These are phyloP conservation scores for Chionis minor DNA, from an alignment of 2,113 vertebrate genomes.

Conservation along the genomic window DNA sequence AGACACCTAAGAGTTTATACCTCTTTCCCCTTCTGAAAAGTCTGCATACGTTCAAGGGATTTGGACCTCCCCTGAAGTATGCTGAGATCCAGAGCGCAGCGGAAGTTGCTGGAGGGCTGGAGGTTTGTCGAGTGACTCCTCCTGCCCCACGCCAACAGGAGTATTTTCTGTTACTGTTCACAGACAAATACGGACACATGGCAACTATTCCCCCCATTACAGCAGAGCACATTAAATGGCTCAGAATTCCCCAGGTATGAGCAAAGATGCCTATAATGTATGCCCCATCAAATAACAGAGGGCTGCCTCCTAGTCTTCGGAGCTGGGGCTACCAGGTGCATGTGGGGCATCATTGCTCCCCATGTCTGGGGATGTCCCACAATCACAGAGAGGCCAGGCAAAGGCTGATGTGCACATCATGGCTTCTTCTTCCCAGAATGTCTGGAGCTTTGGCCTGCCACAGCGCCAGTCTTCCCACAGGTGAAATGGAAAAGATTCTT, in stretches of 20 bases:
- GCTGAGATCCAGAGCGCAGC: background rate
- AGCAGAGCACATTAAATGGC: background rate
- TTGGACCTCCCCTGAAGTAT: background rate
- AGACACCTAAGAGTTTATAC: background rate
- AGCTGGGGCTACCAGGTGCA: background rate
- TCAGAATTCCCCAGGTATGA: background rate
- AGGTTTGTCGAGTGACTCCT: background rate
- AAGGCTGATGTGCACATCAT: background rate
- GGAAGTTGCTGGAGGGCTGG: background rate
- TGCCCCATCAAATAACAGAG: background rate
- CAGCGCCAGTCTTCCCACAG: background rate
- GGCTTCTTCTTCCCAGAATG: background rate
- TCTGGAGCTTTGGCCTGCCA: background rate
- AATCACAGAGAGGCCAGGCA: background rate
- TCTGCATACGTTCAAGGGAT: background rate
- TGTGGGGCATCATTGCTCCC: background rate
- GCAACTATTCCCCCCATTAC: no score
- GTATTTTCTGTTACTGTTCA: background rate
- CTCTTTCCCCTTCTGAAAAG: background rate
- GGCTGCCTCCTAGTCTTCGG: background rate
- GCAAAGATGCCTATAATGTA: background rate
- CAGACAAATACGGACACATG: background rate
- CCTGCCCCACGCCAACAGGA: background rate
- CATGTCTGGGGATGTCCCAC: background rate
- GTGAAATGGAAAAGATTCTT: background rate